Conservation (phyloP, 2,888 invertebrate species). For the Hanleya hanleyi region DNA sequence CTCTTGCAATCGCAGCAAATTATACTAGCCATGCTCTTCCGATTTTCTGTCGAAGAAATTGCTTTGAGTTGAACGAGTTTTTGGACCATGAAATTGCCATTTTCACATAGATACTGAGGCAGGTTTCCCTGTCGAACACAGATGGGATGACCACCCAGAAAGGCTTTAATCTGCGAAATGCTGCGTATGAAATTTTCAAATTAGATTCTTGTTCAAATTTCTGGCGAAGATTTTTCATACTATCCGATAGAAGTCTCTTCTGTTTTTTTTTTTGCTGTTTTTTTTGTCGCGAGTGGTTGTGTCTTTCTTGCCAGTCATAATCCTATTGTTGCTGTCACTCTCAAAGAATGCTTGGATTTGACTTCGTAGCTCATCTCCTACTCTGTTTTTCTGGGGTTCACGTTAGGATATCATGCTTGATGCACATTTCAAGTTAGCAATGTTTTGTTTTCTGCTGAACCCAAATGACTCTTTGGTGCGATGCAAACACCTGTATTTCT, state of each 20-base stretch:
- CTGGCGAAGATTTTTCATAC: slow-evolving; percentile 29
- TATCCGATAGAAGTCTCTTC: slow-evolving; percentile 32
- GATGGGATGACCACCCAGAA: slow-evolving; percentile 34
- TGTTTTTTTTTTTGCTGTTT: slow-evolving; percentile 32
- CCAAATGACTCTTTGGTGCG: too few species aligned
- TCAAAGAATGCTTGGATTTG: slow-evolving; percentile 11
- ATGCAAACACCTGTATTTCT: too few species aligned
- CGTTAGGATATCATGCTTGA: not conserved
- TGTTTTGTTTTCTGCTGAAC: too few species aligned
- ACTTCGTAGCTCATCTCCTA: not conserved
- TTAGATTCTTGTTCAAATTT: slow-evolving; percentile 29
- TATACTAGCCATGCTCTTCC: not conserved
- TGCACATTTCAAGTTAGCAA: too few species aligned
- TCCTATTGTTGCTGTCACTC: slow-evolving; percentile 37
- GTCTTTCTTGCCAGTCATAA: slow-evolving; percentile 35
- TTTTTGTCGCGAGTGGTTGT: too few species aligned
- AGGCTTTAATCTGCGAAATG: slow-evolving; percentile 38
- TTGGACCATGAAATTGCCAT: slow-evolving; percentile 25
- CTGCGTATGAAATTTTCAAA: slow-evolving; percentile 37
- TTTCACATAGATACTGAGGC: slow-evolving; percentile 36
- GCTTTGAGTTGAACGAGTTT: slow-evolving; percentile 6
- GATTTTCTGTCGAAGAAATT: not conserved
- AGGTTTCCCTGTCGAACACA: slow-evolving; percentile 39
- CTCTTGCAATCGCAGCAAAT: slow-evolving; percentile 13
- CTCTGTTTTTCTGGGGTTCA: not conserved